Evolutionary conservation across 2,888 invertebrate species (phyloP), one percentile per base, ranked within the genome.

Genomic region (Ophioninae sp.): DNA sequence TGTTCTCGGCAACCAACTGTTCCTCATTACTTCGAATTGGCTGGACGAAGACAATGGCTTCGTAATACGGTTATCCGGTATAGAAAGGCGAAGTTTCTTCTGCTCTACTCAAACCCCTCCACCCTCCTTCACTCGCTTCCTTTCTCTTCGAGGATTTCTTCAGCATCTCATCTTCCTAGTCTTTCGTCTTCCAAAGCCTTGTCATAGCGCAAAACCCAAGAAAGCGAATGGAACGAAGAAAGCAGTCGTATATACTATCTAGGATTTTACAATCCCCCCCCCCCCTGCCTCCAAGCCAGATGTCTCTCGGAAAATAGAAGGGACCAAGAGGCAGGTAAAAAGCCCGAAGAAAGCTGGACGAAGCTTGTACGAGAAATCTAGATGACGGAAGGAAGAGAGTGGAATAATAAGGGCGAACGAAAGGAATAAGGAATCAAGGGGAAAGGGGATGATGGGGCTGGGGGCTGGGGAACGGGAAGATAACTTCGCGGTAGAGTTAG

Each of bases 21-120:
- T 90, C 90, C 91, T 91, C 91, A 90, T 92, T 92, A 92, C 91
- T 91, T 92, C 91, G 89, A 90, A 92, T 91, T 90, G 91, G 91
- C 89, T 91, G 90, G 88, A 87, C 88, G 87, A 89, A 91, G 91
- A 92, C 92, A 92, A 92, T 91, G 88, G 88, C 88, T 84, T 79
- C 88, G 89, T 92, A 92, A 92, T 91, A 88, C 90, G 89, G 89
- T 91, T 90, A 91, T 91, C 89, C 89, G 87, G 86, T 59, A 82
- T 79, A 74, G 79, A 68, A 68, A 74, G 71, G 67, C 75, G 79
- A 79, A 78, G 76, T 67, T 81, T 75, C 85, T 81, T 65, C 76
- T 64, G 22, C 20, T 59, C 20, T 77, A 44, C 79, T 76, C 79
- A 51, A n/a, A n/a, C n/a, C 65, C 37, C 65, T 61, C 68, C 41